phyloP scores from a whole-genome alignment of 2,113 vertebrate species.

The Nyctibius bracteatus region DNA sequence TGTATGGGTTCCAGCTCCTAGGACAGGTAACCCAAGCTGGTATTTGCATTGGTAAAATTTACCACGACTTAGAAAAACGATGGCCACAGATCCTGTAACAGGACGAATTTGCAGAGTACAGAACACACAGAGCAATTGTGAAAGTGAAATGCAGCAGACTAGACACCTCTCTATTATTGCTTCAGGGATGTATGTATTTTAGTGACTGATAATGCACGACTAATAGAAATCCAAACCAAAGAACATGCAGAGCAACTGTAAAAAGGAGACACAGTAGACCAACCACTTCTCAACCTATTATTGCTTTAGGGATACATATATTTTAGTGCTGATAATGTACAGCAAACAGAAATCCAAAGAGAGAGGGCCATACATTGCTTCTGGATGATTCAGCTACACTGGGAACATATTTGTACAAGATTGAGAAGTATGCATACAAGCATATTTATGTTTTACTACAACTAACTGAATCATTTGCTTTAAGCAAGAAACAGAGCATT shows the following conservation, averaged over 20 bases:
- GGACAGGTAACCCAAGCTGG: background rate
- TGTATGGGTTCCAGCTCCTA: background rate
- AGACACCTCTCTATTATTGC: background rate
- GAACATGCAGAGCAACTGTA: background rate
- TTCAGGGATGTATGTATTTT: background rate
- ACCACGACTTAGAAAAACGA: background rate
- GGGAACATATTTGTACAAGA: background rate
- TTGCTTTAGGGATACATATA: background rate
- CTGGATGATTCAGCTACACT: background rate
- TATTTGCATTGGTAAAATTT: background rate
- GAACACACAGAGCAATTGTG: background rate
- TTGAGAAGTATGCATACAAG: background rate
- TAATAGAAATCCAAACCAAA: slow-evolving; percentile 7
- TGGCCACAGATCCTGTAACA: background rate
- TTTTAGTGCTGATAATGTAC: background rate
- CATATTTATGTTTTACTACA: background rate
- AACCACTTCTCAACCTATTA: background rate
- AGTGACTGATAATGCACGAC: background rate
- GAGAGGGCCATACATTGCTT: background rate
- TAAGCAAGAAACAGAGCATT: background rate
- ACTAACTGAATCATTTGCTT: background rate
- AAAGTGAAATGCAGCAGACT: background rate
- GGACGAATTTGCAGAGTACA: background rate
- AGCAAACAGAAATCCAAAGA: background rate
- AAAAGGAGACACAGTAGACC: background rate